These are phyloP conservation scores for Tyrophagus putrescentiae DNA, from an alignment of 1,140 invertebrate genomes.

Conservation along the genomic window DNA sequence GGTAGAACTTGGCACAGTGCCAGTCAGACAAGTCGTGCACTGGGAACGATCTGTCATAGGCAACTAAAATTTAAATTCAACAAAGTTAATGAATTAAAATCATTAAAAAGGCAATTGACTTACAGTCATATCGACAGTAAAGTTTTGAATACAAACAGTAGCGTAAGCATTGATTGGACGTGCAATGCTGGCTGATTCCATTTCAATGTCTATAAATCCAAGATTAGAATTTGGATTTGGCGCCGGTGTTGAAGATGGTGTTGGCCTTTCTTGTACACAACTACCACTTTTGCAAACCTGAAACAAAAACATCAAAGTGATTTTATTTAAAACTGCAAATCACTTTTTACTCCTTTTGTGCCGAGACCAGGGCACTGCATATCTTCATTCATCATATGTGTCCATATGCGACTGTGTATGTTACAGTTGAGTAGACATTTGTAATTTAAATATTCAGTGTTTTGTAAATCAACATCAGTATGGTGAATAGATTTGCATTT, in stretches of 20 bases:
- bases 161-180: background rate
- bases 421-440: constrained; percentile 7
- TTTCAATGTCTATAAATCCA: constrained; percentile 14
- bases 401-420: background rate
- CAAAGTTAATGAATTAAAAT: background rate
- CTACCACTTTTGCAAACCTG: background rate
- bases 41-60: background rate
- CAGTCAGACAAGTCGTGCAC: background rate
- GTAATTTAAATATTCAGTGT: background rate
- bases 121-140: background rate
- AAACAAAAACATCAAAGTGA: no score
- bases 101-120: background rate
- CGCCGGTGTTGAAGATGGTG: no score
- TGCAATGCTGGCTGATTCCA: background rate
- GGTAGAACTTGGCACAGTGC: background rate
- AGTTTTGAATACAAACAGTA: constrained; percentile 1
- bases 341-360: no score
- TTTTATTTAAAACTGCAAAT: no score
- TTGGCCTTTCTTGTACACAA: background rate
- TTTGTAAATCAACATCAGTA: constrained; percentile 1
- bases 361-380: background rate
- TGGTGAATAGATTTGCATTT: constrained; percentile 1
- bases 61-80: background rate
- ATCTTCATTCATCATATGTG: background rate
- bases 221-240: no score